Conservation (phyloP, 1,140 invertebrate genomes). For the Tenebrio molitor region DNA sequence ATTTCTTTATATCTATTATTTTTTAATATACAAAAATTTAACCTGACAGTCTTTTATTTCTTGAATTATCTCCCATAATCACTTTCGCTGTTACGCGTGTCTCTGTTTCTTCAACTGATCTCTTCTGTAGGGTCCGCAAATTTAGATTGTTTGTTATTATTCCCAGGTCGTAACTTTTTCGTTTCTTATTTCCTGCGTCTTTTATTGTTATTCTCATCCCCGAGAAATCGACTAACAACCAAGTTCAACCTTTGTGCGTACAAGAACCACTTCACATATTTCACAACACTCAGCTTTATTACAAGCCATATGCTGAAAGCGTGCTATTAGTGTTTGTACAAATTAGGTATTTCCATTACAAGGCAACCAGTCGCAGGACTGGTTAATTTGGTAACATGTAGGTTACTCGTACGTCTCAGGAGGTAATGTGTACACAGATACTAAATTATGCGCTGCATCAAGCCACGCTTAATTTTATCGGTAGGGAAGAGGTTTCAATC, state of each 20-base stretch:
- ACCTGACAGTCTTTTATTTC: no score
- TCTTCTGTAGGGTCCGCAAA: no score
- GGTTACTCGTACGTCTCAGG: neutral
- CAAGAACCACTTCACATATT: conserved; percentile 20
- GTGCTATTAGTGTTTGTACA: conserved; percentile 27
- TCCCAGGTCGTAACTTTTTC: no score
- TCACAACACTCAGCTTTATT: conserved; percentile 22
- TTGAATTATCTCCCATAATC: no score
- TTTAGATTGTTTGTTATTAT: no score
- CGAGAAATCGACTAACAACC: conserved; percentile 1
- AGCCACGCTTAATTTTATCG: neutral
- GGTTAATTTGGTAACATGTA: conserved; percentile 9
- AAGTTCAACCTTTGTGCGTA: neutral
- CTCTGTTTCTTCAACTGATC: no score
- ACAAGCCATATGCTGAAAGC: conserved; percentile 21
- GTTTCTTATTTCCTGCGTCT: no score
- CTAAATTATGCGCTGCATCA: neutral
- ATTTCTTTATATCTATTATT: no score
- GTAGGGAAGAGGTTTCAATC: neutral
- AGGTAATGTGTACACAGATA: neutral
- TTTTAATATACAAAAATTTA: no score
- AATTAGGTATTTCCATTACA: conserved; percentile 30
- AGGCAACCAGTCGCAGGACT: conserved; percentile 10
- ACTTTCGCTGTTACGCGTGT: no score
- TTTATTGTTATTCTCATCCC: no score